A percentile compares a stretch with the other conserved stretches of the same genome.
phyloP scores from a whole-genome alignment of 1,140 invertebrate genomes.

The Euwallacea fornicatus region DNA sequence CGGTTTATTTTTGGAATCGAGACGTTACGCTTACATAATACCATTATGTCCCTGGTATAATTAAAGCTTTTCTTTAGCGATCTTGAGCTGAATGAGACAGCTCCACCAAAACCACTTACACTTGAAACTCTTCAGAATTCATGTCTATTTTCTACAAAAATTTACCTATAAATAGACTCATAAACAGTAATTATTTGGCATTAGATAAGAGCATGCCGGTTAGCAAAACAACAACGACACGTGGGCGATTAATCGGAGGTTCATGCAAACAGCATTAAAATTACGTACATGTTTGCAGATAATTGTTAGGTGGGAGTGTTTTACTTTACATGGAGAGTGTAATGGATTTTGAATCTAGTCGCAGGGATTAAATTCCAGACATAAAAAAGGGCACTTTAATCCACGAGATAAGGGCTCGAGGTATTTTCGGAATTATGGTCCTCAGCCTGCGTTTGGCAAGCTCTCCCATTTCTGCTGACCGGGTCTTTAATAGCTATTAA shows the following conservation, averaged over 20 bases:
- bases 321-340: neutral
- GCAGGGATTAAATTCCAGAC: neutral
- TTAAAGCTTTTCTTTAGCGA: neutral
- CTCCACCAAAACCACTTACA: neutral
- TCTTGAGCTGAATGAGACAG: neutral
- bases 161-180: neutral
- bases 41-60: neutral
- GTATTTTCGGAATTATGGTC: conserved; percentile 17
- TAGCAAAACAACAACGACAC: conserved; percentile 12
- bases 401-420: conserved; percentile 5
- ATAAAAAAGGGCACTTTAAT: conserved; percentile 1
- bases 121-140: neutral
- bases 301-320: conserved; percentile 4
- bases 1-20: no score
- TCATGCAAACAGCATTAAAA: conserved; percentile 8
- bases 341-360: neutral
- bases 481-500: conserved; percentile 43
- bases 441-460: conserved; percentile 27
- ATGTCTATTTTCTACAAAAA: neutral
- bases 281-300: conserved; percentile 9
- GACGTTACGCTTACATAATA: no score
- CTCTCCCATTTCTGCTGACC: conserved; percentile 35
- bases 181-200: conserved; percentile 8
- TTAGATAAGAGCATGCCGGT: neutral
- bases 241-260: conserved; percentile 2